Base-by-base conservation (phyloP, 2,888 invertebrate species). In the Ariolimax columbianus region DNA sequence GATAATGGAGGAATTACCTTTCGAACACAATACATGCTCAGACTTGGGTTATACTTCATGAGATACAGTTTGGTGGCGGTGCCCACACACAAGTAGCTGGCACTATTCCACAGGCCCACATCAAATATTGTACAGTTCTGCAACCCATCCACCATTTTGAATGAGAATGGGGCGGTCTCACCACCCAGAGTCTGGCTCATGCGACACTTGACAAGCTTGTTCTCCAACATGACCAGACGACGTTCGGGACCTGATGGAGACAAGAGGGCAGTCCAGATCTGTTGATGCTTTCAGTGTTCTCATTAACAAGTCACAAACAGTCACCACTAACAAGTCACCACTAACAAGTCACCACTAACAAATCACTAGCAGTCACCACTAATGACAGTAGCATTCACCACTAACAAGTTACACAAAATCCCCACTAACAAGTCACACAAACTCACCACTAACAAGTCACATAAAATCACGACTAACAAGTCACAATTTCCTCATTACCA, bases 11-110 rank as follows among this genome's bases (percentile, higher is more conserved):
- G 3, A 2, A 17, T 17, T 86, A 94, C 94, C 92, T 94, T 93
- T 88, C 92, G 90, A 14, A 92, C 84, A 88, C 90, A 90, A 90
- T 94, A 94, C 84, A 88, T 89, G 84, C 90, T 89, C 72, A 95
- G 92, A 79, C 96, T 95, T 0, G 95, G 94, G 90, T 96, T 94
- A 95, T 95, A 95, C 87, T 95, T 94, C 87, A 95, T 92, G 77
- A 95, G 90, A 43, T 91, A 82, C 36, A 94, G 90, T 78, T 91
- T 92, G 66, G 94, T 92, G 0, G 93, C 90, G 84, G 93, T 93
- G 26, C 94, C 94, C 26, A 93, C 93, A 87, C 93, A 93, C 87
- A 94, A 88, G 89, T 93, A 94, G 19, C 91, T 89, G 33, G 90
- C 89, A 75, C 91, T 91, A 66, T 91, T 89, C 79, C 89, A 90